Conservation (phyloP, 2,888 invertebrate genomes). For the Acleris laterana region DNA sequence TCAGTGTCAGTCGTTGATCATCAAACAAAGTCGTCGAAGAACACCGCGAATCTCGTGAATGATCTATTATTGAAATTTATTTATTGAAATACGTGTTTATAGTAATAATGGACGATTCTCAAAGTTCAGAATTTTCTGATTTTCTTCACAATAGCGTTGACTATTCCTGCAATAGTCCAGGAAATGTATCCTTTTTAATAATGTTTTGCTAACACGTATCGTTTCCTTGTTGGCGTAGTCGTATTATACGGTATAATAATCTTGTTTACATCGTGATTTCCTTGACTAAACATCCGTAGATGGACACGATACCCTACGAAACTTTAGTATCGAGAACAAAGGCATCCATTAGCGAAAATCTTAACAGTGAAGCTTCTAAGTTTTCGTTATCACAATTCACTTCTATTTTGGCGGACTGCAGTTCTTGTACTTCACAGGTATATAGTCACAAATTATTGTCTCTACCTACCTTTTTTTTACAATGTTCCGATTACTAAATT, state of each 20-base stretch:
- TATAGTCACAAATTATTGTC: conserved; percentile 20
- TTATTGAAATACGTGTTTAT: too few species aligned
- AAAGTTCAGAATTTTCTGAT: conserved; percentile 63
- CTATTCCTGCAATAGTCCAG: conserved; percentile 44
- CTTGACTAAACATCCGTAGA: conserved; percentile 45
- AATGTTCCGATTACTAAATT: too few species aligned
- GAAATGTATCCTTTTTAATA: conserved; percentile 59
- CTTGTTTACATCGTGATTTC: conserved; percentile 31
- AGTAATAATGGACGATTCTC: conserved; percentile 61
- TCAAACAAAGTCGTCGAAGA: too few species aligned
- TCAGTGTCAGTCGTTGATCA: too few species aligned
- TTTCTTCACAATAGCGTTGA: conserved; percentile 54
- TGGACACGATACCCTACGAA: conserved; percentile 53
- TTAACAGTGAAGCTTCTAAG: conserved; percentile 44
- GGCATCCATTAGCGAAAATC: conserved; percentile 44
- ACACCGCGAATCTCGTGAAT: too few species aligned
- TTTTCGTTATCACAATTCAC: conserved; percentile 51
- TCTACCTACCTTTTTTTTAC: too few species aligned
- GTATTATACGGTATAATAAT: too few species aligned
- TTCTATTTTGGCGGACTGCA: conserved; percentile 57
- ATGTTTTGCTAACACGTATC: conserved; percentile 3
- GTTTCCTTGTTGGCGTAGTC: too few species aligned
- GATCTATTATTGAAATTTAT: too few species aligned
- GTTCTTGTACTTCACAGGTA: conserved; percentile 61
- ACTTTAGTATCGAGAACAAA: conserved; percentile 57